These are phyloP conservation scores for Caenorhabditis sp. DNA, from an alignment of 2,888 invertebrate genomes.

Conservation along the genomic window DNA sequence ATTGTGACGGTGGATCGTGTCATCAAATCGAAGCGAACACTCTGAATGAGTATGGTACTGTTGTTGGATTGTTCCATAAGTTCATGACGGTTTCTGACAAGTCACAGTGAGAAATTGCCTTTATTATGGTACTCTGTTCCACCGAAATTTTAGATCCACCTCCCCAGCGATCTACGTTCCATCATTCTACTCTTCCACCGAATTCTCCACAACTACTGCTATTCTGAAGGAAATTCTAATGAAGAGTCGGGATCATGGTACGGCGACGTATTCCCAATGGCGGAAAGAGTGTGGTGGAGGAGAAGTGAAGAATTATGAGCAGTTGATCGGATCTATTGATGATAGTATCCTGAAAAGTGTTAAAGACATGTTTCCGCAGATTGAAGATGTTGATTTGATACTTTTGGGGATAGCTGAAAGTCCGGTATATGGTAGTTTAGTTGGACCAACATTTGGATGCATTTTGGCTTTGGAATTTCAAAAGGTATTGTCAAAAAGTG, in stretches of 20 bases:
- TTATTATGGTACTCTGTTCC: background rate
- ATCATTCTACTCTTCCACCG: conserved; percentile 8
- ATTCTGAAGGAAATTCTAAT: conserved; percentile 43
- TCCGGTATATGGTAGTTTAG: conserved; percentile 77
- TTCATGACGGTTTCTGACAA: conserved; percentile 37
- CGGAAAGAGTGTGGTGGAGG: conserved; percentile 68
- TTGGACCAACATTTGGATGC: conserved; percentile 82
- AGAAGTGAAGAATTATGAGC: conserved; percentile 33
- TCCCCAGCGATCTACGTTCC: conserved; percentile 16
- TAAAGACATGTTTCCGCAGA: conserved; percentile 36
- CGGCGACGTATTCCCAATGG: conserved; percentile 63
- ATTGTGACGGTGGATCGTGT: conserved; percentile 37
- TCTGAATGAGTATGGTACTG: conserved; percentile 90
- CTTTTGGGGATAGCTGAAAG: conserved; percentile 78
- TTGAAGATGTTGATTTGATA: conserved; percentile 56
- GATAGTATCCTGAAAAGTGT: conserved; percentile 24
- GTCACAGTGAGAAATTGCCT: background rate
- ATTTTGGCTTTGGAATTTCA: conserved; percentile 80
- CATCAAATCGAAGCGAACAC: conserved; percentile 88
- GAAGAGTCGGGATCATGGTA: conserved; percentile 72
- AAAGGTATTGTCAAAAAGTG: conserved; percentile 74
- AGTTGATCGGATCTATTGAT: conserved; percentile 36
- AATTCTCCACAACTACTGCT: conserved; percentile 17
- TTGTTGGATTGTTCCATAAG: conserved; percentile 76
- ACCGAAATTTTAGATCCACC: background rate